Conservation (phyloP, 2,797 vertebrate genomes). For the Microctenopoma lineatum region DNA sequence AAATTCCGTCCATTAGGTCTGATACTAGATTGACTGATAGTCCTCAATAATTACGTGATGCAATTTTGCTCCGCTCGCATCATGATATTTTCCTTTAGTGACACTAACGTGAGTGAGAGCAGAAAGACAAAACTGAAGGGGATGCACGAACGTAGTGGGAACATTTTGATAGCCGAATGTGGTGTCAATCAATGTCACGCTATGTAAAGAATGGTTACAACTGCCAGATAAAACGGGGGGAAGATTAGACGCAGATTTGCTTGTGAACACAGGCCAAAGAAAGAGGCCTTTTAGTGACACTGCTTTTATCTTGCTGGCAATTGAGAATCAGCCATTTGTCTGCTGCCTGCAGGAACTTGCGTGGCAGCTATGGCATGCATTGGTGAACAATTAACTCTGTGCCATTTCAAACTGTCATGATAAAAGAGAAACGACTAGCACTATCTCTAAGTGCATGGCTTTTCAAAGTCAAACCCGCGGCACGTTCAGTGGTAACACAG, state of each 20-base stretch:
- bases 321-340: constrained; percentile 39
- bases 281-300: constrained; percentile 39
- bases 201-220: constrained; percentile 61
- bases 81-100: not conserved
- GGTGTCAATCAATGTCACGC: constrained; percentile 43
- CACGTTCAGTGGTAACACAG: constrained; percentile 14
- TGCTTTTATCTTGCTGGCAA: constrained; percentile 67
- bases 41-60: constrained; percentile 1
- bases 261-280: constrained; percentile 61
- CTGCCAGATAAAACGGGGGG: constrained; percentile 41
- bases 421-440: constrained; percentile 44
- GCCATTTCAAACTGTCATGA: constrained; percentile 59
- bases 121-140: constrained; percentile 8
- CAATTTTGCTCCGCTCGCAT: constrained; percentile 11
- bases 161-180: constrained; percentile 33
- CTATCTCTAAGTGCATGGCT: constrained; percentile 26
- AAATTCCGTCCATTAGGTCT: constrained; percentile 26
- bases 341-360: constrained; percentile 44
- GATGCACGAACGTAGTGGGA: constrained; percentile 3
- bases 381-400: constrained; percentile 49
- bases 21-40: not conserved
- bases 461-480: constrained; percentile 32
- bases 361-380: constrained; percentile 33
- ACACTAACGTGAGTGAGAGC: constrained; percentile 12
- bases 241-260: constrained; percentile 71